Evolutionary conservation across 2,113 vertebrate genomes (phyloP).

Genomic region (Crotalus horridus): DNA sequence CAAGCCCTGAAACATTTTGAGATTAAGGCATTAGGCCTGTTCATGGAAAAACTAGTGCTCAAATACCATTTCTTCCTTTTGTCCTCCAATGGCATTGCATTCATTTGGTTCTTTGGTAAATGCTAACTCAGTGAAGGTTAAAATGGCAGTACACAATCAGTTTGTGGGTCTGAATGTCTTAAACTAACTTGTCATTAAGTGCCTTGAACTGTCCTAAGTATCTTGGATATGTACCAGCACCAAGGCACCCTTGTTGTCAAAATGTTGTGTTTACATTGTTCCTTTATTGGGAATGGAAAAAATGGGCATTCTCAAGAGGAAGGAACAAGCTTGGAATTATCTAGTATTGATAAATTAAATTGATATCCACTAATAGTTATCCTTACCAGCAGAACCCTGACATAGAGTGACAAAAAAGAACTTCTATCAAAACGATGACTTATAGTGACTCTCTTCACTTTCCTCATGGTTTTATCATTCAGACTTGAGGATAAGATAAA

Average conservation of each 20-base stretch:
- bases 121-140: neutral
- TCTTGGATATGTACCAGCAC: neutral
- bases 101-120: rapidly evolving
- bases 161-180: neutral
- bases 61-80: conserved; percentile 44
- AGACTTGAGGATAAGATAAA: neutral
- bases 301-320: neutral
- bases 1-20: conserved; percentile 65
- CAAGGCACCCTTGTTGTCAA: neutral
- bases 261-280: neutral
- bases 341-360: neutral
- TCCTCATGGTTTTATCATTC: neutral
- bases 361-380: neutral
- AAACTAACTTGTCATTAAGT: neutral
- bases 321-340: neutral
- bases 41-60: conserved; percentile 48
- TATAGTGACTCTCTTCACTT: neutral
- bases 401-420: neutral
- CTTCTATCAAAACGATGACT: neutral
- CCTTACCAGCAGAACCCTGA: neutral
- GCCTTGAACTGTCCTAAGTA: neutral
- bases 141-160: neutral
- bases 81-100: conserved; percentile 9
- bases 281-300: neutral
- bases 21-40: conserved; percentile 53